Base-by-base conservation (phyloP, 2,113 vertebrate genomes). In the Microtus richardsoni region DNA sequence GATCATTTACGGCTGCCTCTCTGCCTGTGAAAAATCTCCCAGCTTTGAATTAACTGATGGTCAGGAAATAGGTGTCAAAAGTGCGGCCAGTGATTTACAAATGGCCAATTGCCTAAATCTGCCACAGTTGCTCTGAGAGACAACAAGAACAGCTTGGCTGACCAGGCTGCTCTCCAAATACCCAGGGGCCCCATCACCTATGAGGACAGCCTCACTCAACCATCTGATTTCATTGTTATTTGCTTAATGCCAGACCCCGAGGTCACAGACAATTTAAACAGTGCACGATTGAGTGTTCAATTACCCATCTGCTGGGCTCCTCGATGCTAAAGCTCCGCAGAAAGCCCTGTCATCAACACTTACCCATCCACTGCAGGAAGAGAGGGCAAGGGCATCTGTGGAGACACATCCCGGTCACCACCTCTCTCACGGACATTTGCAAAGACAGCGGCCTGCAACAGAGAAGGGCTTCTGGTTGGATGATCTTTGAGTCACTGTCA, bases 41-140 rank as follows among this genome's bases (percentile, higher is more conserved):
- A 70, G 33, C 49, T 94, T 44, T 9, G 66, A 13, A 92, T 90
- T 96, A 92, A 90, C 77, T 88, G 28, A 84, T 2, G 36, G 41
- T 19, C 71, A 85, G 82, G 49, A 94, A 95, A 80, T 28, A 4
- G 60, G 89, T 84, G 49, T 92, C 71, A 84, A 75, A 91, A 91
- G 52, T 85, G 93, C 54, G 77, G 49, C 70, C 36, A 44, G 58
- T 85, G 41, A 5, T 52, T 91, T 93, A n/a, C 77, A 92, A 90
- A 91, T 91, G 78, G 64, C 21, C 80, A 86, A 22, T 80, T 93
- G n/a, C 49, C 90, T 85, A 62, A 88, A 92, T 94, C 73, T 94
- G 13, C 64, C 64, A 26, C 0, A 0, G 7, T 85, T 92, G 58
- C n/a, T 84, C 64, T 78, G 86, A 41, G 26, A 16, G 36, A 88